Evolutionary conservation across 2,888 invertebrate species (phyloP).

Genomic region (Lacanobia wlatinum): DNA sequence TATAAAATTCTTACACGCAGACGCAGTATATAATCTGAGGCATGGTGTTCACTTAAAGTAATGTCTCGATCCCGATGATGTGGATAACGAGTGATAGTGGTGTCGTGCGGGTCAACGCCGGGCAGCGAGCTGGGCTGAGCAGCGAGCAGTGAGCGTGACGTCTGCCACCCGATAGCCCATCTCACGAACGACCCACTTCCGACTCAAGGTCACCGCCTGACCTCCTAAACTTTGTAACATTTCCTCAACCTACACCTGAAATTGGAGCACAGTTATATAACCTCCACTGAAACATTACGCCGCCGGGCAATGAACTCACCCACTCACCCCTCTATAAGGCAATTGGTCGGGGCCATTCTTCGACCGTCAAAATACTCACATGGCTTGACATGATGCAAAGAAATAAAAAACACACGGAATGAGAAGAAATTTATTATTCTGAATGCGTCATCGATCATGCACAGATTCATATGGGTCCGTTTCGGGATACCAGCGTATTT

Average conservation of each 20-base stretch:
- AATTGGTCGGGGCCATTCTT: conserved; percentile 57
- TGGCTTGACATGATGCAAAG: conserved; percentile 55
- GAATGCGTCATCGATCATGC: conserved; percentile 74
- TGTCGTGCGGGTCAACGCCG: conserved; percentile 62
- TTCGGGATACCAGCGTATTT: conserved; percentile 59
- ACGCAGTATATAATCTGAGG: conserved; percentile 17
- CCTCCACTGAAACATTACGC: conserved; percentile 47
- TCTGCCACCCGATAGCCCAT: conserved; percentile 89
- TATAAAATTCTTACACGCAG: conserved; percentile 31
- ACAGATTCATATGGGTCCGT: conserved; percentile 62
- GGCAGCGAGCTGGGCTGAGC: conserved; percentile 76
- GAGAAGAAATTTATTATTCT: conserved; percentile 68
- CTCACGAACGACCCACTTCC: conserved; percentile 90
- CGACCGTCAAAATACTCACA: conserved; percentile 60
- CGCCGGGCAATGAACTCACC: conserved; percentile 50
- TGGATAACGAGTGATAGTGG: conserved; percentile 36
- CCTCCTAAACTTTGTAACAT: conserved; percentile 84
- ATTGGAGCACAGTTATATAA: conserved; percentile 69
- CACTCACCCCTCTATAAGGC: conserved; percentile 55
- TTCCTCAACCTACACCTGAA: conserved; percentile 78
- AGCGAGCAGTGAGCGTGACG: conserved; percentile 82
- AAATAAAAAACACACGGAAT: conserved; percentile 65
- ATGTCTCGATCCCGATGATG: conserved; percentile 48
- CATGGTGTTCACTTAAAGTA: conserved; percentile 35
- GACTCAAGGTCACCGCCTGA: conserved; percentile 88